Base-by-base conservation (phyloP, 2,888 invertebrate species). In the Tetramorium bicarinatum region DNA sequence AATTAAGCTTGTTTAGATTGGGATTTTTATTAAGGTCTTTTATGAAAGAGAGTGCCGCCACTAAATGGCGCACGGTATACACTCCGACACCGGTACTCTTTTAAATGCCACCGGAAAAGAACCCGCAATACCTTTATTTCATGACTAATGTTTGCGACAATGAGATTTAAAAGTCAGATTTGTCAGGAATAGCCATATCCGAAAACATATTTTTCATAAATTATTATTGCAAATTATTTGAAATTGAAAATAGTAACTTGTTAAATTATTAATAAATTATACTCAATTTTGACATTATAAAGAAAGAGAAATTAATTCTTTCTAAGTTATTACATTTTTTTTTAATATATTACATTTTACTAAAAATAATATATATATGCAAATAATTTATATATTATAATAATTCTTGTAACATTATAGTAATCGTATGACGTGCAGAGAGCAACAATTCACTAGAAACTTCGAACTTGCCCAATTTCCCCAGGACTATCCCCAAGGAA, bases 1-100 rank as follows among this genome's bases (percentile, higher is more conserved):
- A 95, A 95, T 95, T 94, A 94, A 95, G 94, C 94, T 94, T 94
- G 94, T 95, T 95, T 95, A 93, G 94, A 95, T 94, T 95, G 94
- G 93, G 94, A 95, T 95, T 95, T 95, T 95, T 94, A 94, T 95
- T 94, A 94, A 94, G 93, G 94, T 91, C 91, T 92, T 94, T 93
- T 94, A 93, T 92, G 91, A 92, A 91, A 91, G 92, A 91, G 92
- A 92, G 92, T 91, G 90, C 91, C 91, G 87, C 91, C 88, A 88
- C 90, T 92, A 94, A 94, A 94, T 93, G 92, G 92, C 92, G 92
- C 91, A 90, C 89, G 87, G 88, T 90, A 79, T 79, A 92, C 91
- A 90, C 91, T 89, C 91, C 86, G 87, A 77, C 83, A 79, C 61
- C 69, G 67, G 79, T 69, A 82, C 82, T 83, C 80, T 59, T 88